Evolutionary conservation across 92 coral and sea anemone species (phyloP).

Genomic region (Muricea muricata): DNA sequence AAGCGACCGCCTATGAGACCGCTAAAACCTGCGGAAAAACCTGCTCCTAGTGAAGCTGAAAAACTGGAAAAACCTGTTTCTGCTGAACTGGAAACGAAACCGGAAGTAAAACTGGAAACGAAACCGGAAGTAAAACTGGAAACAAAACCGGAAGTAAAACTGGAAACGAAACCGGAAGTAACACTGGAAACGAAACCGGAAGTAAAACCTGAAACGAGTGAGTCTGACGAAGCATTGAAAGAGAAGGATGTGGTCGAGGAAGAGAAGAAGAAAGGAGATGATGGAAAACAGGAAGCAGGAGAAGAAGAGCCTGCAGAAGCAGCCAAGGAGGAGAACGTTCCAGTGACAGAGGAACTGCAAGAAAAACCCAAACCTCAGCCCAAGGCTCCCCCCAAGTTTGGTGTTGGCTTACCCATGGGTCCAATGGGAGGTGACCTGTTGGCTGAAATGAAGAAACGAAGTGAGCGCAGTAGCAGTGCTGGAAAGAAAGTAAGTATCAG

Average conservation of each 20-base stretch:
- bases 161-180: constrained; percentile 38
- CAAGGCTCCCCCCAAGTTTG: constrained; percentile 96
- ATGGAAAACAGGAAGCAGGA: constrained; percentile 9
- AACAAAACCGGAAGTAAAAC: constrained; percentile 29
- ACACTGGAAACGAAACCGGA: constrained; percentile 38
- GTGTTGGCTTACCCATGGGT: constrained; percentile 87
- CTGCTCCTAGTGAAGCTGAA: constrained; percentile 17
- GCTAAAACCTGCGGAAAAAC: constrained; percentile 22
- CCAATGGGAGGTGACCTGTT: constrained; percentile 86
- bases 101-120: no score
- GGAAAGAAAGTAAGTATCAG: constrained; percentile 64
- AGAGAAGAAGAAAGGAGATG: constrained; percentile 30
- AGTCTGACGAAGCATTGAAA: constrained; percentile 46
- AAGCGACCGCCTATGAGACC: constrained; percentile 27
- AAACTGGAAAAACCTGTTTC: no score
- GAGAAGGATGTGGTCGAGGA: background rate
- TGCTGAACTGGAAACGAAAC: constrained; percentile 32
- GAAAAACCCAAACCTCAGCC: constrained; percentile 46
- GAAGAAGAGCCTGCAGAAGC: background rate
- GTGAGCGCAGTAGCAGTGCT: constrained; percentile 76
- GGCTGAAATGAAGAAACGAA: constrained; percentile 96
- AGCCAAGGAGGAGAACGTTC: no score
- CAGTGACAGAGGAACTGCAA: constrained; percentile 47
- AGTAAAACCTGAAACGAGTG: constrained; percentile 35
- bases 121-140: constrained; percentile 38